Percentiles rank a stretch among this genome's conserved stretches.
These are phyloP conservation scores for Lethenteron camtschaticum DNA, from an alignment of 2,113 vertebrate species.

Conservation along the genomic window DNA sequence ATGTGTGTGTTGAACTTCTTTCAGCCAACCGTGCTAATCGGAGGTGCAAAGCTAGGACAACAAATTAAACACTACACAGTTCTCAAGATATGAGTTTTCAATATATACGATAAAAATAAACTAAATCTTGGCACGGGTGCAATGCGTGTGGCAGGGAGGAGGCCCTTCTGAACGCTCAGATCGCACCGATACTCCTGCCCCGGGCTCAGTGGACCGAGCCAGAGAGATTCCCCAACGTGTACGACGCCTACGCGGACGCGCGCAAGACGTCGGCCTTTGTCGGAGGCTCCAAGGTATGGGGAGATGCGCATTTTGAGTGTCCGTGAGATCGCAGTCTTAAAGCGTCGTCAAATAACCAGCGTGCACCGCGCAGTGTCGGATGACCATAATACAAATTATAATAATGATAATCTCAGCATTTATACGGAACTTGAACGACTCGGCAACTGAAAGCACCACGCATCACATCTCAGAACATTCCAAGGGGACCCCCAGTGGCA, in stretches of 20 bases:
- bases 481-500: neutral
- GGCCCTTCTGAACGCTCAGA: slow-evolving; percentile 49
- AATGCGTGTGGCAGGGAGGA: slow-evolving; percentile 37
- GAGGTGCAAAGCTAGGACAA: slow-evolving; percentile 6
- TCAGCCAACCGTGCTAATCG: slow-evolving; percentile 7
- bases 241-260: slow-evolving; percentile 64
- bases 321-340: slow-evolving; percentile 8
- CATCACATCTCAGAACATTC: neutral
- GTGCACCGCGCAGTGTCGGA: slow-evolving; percentile 2
- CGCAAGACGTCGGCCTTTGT: slow-evolving; percentile 66
- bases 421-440: slow-evolving; percentile 4
- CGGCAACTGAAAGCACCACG: neutral
- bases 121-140: too few species aligned
- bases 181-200: slow-evolving; percentile 27
- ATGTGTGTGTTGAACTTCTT: neutral
- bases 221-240: slow-evolving; percentile 62
- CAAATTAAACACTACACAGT: slow-evolving; percentile 5
- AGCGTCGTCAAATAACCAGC: slow-evolving; percentile 3
- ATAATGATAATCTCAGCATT: neutral
- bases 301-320: slow-evolving; percentile 8
- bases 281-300: slow-evolving; percentile 66
- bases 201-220: slow-evolving; percentile 43
- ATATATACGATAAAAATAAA: slow-evolving; percentile 9
- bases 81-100: slow-evolving; percentile 1
- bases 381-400: neutral